These are phyloP conservation scores for Plagodis pulveraria DNA, from an alignment of 2,888 invertebrate species.

Conservation along the genomic window DNA sequence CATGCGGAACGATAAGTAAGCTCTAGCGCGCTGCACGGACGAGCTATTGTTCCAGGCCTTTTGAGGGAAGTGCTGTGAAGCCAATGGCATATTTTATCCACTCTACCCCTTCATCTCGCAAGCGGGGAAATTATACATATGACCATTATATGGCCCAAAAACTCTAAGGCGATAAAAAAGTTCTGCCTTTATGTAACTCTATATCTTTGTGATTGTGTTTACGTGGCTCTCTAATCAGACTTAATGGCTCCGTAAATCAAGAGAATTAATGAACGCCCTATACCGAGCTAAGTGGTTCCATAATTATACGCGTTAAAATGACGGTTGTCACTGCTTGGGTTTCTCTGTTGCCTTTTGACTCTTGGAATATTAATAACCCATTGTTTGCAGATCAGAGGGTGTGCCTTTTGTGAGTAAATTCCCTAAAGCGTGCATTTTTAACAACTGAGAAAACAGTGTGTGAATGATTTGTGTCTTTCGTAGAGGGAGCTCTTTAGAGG, in stretches of 20 bases:
- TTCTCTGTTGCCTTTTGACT: conserved; percentile 32
- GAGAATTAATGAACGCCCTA: conserved; percentile 25
- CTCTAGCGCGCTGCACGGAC: conserved; percentile 13
- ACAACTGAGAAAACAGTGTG: conserved; percentile 9
- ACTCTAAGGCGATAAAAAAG: background rate
- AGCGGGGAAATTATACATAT: too few species aligned
- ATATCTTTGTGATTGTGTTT: conserved; percentile 5
- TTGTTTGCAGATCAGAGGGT: conserved; percentile 24
- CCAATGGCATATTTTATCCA: background rate
- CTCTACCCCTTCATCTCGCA: background rate
- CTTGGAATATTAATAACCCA: conserved; percentile 36
- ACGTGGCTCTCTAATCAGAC: conserved; percentile 21
- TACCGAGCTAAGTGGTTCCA: conserved; percentile 18
- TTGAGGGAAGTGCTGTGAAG: conserved; percentile 24
- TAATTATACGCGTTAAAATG: conserved; percentile 21
- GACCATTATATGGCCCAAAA: too few species aligned
- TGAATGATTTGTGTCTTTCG: conserved; percentile 6
- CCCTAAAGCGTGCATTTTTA: conserved; percentile 6
- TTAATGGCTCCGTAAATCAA: conserved; percentile 27
- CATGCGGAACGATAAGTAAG: conserved; percentile 22
- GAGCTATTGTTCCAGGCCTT: conserved; percentile 31
- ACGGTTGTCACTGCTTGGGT: conserved; percentile 13
- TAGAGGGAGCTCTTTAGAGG: background rate
- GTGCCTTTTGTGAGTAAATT: conserved; percentile 3
- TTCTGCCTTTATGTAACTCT: conserved; percentile 13